Conservation (phyloP, 30 jellyfish, hydroid and myxozoan species). For the Chironex yamaguchii region DNA sequence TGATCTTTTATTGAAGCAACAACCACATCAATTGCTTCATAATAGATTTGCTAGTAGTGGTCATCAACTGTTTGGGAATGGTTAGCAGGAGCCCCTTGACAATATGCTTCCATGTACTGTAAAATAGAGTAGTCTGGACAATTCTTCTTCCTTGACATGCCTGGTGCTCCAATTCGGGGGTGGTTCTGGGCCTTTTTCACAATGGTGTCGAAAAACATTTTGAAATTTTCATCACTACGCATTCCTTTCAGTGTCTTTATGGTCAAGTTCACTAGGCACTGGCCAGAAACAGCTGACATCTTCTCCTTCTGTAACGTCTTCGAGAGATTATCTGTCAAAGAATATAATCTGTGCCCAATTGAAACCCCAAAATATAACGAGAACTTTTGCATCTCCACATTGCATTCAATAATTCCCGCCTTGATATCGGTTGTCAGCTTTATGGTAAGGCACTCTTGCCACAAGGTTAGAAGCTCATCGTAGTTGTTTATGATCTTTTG, state of each 20-base stretch:
- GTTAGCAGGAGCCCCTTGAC: constrained; percentile 18
- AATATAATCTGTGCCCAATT: constrained; percentile 49
- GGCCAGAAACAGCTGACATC: constrained; percentile 70
- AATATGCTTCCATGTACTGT: constrained; percentile 40
- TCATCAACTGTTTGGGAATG: constrained; percentile 32
- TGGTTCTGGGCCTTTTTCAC: constrained; percentile 34
- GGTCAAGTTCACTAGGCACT: constrained; percentile 52
- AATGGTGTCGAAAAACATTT: constrained; percentile 28
- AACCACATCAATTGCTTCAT: constrained; percentile 56
- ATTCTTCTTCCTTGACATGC: constrained; percentile 49
- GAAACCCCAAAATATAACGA: constrained; percentile 43
- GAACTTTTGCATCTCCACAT: constrained; percentile 52
- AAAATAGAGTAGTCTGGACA: constrained; percentile 49
- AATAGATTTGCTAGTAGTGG: constrained; percentile 44
- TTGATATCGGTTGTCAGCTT: constrained; percentile 38
- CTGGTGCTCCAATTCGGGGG: constrained; percentile 2
- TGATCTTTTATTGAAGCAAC: constrained; percentile 47
- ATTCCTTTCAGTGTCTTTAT: constrained; percentile 47
- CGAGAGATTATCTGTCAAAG: constrained; percentile 63
- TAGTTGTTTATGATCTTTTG: constrained; percentile 31
- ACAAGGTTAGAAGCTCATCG: constrained; percentile 8
- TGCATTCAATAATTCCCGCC: constrained; percentile 62
- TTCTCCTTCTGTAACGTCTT: constrained; percentile 62
- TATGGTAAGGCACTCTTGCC: constrained; percentile 51
- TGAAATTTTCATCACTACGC: constrained; percentile 44